A percentile compares a stretch with the other conserved stretches of the same genome.
Conservation (phyloP, 2,797 vertebrate genomes). For the Phrynocephalus guinanensis region DNA sequence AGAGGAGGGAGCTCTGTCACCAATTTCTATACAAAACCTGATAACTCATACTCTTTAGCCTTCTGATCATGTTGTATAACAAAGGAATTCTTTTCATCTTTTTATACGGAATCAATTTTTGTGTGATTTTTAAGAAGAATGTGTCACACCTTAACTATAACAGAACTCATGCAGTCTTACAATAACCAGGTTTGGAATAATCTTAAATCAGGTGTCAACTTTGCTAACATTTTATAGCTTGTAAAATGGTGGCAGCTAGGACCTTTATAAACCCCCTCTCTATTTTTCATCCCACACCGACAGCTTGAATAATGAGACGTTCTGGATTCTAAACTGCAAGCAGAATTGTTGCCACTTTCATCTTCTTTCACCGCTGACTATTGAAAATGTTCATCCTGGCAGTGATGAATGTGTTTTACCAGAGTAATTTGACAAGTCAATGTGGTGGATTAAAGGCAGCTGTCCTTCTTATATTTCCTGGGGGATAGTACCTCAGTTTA, state of each 20-base stretch:
- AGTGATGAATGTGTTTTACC: not conserved
- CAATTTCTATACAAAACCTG: not conserved
- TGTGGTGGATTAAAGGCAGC: not conserved
- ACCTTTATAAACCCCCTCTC: not conserved
- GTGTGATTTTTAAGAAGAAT: not conserved
- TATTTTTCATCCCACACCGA: not conserved
- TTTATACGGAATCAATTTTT: not conserved
- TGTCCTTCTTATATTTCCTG: not conserved
- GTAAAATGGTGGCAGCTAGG: not conserved
- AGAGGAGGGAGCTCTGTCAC: too few relatives aligned
- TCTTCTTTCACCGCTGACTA: slow-evolving; percentile 22
- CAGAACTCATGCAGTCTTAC: not conserved
- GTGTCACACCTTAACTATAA: not conserved
- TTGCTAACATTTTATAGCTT: slow-evolving; percentile 1
- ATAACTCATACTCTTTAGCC: not conserved
- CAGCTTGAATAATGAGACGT: slow-evolving; percentile 27
- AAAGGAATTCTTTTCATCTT: not conserved
- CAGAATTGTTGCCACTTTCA: not conserved
- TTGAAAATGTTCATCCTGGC: not conserved
- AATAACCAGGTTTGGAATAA: not conserved
- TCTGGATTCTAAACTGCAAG: not conserved
- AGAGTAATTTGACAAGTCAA: slow-evolving; percentile 14
- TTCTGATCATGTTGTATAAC: not conserved
- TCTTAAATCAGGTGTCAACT: not conserved
- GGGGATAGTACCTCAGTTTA: not conserved